These are phyloP conservation scores for Lipophrys pholis DNA, from an alignment of 2,113 vertebrate genomes.

Conservation along the genomic window DNA sequence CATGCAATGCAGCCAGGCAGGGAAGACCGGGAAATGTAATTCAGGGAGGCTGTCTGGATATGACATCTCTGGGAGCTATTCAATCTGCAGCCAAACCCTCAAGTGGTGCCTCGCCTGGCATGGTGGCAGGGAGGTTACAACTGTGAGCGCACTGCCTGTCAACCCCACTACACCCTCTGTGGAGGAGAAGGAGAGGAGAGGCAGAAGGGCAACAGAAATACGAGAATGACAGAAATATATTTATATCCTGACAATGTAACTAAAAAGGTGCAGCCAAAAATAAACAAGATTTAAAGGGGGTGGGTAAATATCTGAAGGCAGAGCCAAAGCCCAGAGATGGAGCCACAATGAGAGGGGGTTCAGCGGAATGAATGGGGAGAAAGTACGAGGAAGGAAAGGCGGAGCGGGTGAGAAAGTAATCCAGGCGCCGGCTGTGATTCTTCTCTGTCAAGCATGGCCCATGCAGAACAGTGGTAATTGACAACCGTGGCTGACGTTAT, in stretches of 20 bases:
- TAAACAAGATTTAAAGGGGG: conserved; percentile 48
- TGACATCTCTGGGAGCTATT: conserved; percentile 81
- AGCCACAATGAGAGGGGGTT: conserved; percentile 55
- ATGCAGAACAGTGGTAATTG: conserved; percentile 68
- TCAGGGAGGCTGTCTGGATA: conserved; percentile 78
- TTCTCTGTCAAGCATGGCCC: conserved; percentile 64
- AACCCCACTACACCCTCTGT: conserved; percentile 64
- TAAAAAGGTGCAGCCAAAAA: conserved; percentile 41
- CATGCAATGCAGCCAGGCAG: conserved; percentile 71
- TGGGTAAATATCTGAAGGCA: conserved; percentile 33
- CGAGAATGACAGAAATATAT: conserved; percentile 22
- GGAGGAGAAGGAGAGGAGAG: conserved; percentile 5
- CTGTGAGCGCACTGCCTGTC: conserved; percentile 80
- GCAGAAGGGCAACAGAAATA: conserved; percentile 4
- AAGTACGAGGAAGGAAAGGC: conserved; percentile 57
- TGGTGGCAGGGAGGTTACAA: conserved; percentile 78
- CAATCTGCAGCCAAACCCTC: conserved; percentile 80
- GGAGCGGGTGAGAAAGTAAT: conserved; percentile 65
- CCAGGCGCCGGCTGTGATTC: conserved; percentile 68
- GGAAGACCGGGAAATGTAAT: conserved; percentile 79
- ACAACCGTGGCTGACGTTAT: conserved; percentile 57
- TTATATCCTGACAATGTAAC: conserved; percentile 39
- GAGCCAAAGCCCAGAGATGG: conserved; percentile 34
- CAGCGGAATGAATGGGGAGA: conserved; percentile 44
- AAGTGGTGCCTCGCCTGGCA: conserved; percentile 75